phyloP scores from a whole-genome alignment of 2,113 vertebrate species.

The Merops nubicus region DNA sequence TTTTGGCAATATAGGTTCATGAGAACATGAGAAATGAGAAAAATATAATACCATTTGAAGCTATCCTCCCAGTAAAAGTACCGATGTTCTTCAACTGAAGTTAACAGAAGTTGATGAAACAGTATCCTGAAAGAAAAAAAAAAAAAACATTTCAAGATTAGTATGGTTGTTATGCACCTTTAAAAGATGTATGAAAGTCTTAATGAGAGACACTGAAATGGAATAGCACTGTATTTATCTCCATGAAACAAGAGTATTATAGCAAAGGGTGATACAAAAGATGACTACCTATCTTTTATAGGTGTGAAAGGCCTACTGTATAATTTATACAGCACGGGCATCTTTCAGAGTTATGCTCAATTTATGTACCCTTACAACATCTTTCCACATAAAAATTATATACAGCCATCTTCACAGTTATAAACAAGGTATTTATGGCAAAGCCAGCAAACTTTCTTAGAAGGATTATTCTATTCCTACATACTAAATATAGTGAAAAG shows the following conservation, averaged over 20 bases:
- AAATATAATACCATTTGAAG: not conserved
- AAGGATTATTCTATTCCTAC: not conserved
- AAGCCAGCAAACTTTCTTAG: not conserved
- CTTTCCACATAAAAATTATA: slow-evolving; percentile 14
- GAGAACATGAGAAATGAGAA: not conserved
- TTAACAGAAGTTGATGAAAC: not conserved
- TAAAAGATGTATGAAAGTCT: not conserved
- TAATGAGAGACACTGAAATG: not conserved
- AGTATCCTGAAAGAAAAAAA: not conserved
- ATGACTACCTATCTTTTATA: not conserved
- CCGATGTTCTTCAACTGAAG: not conserved
- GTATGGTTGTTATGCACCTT: slow-evolving; percentile 1
- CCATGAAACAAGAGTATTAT: not conserved
- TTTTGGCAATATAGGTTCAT: not conserved
- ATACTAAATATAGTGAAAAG: not conserved
- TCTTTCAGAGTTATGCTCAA: not conserved
- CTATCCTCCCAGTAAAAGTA: not conserved
- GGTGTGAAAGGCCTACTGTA: not conserved
- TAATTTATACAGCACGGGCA: not conserved
- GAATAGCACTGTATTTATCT: not conserved
- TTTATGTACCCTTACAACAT: slow-evolving; percentile 29
- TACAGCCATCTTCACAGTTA: not conserved
- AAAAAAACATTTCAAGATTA: not conserved
- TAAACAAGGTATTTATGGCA: slow-evolving; percentile 6
- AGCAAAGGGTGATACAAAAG: not conserved